Evolutionary conservation across 64 coral and sea anemone species (phyloP).

Genomic region (Actinia equina): DNA sequence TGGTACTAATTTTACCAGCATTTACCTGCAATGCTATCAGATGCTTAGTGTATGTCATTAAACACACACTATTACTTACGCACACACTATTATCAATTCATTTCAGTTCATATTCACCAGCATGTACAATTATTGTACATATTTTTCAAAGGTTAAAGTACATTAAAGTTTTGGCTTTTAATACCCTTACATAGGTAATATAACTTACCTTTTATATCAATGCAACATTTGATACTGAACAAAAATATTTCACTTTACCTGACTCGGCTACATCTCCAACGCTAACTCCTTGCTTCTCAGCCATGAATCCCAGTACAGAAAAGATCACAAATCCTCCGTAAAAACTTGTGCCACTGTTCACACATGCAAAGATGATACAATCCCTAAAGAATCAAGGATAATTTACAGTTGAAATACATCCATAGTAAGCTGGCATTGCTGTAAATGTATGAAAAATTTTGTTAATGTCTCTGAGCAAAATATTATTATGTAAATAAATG

Average conservation of each 20-base stretch:
- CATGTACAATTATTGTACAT: too few relatives aligned
- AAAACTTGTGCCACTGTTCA: slow-evolving; percentile 91
- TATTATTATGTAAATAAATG: too few relatives aligned
- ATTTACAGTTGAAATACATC: not conserved
- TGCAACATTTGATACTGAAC: not conserved
- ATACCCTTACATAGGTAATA: not conserved
- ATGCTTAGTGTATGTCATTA: not conserved
- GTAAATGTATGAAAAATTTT: too few relatives aligned
- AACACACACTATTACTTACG: not conserved
- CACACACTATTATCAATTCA: not conserved
- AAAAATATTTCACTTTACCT: slow-evolving; percentile 53
- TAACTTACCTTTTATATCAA: not conserved
- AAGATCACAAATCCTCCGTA: slow-evolving; percentile 93
- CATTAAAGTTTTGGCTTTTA: too few relatives aligned
- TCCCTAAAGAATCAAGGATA: slow-evolving; percentile 40
- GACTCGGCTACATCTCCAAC: slow-evolving; percentile 58
- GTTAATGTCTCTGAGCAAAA: too few relatives aligned
- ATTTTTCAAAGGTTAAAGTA: too few relatives aligned
- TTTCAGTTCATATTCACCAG: too few relatives aligned
- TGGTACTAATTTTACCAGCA: not conserved
- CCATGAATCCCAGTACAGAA: slow-evolving; percentile 85
- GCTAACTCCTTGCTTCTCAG: slow-evolving; percentile 75
- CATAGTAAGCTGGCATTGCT: not conserved
- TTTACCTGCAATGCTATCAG: not conserved
- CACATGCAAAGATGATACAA: slow-evolving; percentile 80